Percentiles rank a stretch among this genome's conserved stretches.
Conservation (phyloP, 2,113 vertebrate genomes). For the Eudorcas thomsonii region DNA sequence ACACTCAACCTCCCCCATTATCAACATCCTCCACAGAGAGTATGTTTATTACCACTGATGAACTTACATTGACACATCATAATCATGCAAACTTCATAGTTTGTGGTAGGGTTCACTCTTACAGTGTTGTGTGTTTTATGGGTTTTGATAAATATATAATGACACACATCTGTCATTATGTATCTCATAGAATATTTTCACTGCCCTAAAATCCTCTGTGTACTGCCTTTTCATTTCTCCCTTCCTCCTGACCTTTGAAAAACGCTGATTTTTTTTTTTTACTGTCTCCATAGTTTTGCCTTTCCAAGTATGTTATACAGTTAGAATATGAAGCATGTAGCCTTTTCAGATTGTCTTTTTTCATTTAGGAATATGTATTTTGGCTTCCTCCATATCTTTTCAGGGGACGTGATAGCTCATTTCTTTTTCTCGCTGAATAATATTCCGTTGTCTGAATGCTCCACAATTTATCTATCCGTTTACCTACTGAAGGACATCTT, state of each 20-base stretch:
- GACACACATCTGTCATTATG: no score
- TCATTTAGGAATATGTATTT: neutral
- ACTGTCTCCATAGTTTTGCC: neutral
- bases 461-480: neutral
- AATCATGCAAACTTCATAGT: neutral
- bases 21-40: neutral
- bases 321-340: neutral
- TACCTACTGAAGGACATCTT: neutral
- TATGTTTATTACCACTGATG: neutral
- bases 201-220: neutral
- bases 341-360: neutral
- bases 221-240: neutral
- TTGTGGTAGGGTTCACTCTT: no score
- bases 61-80: fast-evolving
- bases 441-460: neutral
- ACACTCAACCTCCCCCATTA: neutral
- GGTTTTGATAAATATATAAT: neutral
- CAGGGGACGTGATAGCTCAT: neutral
- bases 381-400: neutral
- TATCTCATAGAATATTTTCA: neutral
- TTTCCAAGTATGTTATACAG: neutral
- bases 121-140: neutral
- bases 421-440: neutral
- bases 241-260: neutral
- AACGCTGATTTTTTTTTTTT: neutral